These are phyloP conservation scores for Macaria notata DNA, from an alignment of 2,888 invertebrate genomes.

Conservation along the genomic window DNA sequence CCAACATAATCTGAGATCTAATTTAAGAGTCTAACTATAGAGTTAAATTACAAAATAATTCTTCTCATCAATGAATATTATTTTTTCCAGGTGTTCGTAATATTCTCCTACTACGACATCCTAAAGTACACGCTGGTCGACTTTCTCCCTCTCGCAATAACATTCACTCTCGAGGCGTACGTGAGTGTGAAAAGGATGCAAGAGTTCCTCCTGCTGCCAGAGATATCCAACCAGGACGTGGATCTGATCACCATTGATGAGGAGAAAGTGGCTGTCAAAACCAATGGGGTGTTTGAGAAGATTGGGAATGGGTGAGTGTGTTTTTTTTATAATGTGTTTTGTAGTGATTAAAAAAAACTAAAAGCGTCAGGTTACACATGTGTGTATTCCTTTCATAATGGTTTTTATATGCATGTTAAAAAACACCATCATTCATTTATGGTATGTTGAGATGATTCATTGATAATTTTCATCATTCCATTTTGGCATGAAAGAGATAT, in stretches of 20 bases:
- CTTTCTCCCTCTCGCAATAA: slow-evolving; percentile 90
- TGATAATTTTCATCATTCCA: too few relatives aligned
- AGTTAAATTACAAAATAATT: too few relatives aligned
- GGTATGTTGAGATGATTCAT: too few relatives aligned
- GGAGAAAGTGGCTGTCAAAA: slow-evolving; percentile 40
- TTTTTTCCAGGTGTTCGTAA: slow-evolving; percentile 87
- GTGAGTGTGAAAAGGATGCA: slow-evolving; percentile 88
- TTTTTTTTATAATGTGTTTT: background rate
- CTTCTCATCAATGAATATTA: too few relatives aligned
- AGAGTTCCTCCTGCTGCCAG: slow-evolving; percentile 81
- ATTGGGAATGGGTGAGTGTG: slow-evolving; percentile 70
- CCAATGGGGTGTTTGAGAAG: slow-evolving; percentile 67
- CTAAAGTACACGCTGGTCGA: slow-evolving; percentile 89
- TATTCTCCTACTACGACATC: slow-evolving; percentile 91
- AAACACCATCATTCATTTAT: too few relatives aligned
- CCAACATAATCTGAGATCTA: too few relatives aligned
- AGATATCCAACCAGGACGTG: slow-evolving; percentile 58
- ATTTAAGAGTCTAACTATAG: too few relatives aligned
- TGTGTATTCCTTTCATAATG: too few relatives aligned
- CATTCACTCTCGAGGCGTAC: slow-evolving; percentile 88
- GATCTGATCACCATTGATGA: slow-evolving; percentile 63
- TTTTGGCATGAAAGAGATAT: too few relatives aligned
- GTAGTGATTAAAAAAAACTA: background rate
- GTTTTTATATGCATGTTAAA: too few relatives aligned
- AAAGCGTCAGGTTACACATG: too few relatives aligned